Conservation (phyloP, 2,888 invertebrate genomes). For the Steinernema carpocapsae region DNA sequence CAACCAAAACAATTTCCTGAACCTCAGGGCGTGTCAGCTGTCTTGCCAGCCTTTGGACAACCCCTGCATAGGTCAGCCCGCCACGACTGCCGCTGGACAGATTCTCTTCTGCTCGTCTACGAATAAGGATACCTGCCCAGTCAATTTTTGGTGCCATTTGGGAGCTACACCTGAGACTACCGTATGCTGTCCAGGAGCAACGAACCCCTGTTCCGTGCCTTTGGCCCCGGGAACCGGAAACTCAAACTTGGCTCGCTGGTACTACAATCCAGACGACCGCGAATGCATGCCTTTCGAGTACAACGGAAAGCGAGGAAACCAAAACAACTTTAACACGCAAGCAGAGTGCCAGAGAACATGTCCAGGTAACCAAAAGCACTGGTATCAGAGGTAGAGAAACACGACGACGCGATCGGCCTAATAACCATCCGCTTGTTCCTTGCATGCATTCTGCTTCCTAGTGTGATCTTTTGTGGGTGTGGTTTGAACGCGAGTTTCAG, state of each 20-base stretch:
- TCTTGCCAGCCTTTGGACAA: conserved; percentile 68
- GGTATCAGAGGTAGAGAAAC: conserved; percentile 4
- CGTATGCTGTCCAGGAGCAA: conserved; percentile 69
- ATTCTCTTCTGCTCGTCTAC: conserved; percentile 67
- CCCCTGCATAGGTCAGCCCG: conserved; percentile 69
- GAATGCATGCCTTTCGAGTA: conserved; percentile 68
- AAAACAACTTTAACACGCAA: conserved; percentile 67
- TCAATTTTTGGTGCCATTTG: conserved; percentile 66
- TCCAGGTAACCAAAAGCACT: conserved; percentile 57
- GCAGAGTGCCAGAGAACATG: conserved; percentile 66
- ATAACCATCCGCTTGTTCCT: conserved; percentile 31
- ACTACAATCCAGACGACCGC: conserved; percentile 68
- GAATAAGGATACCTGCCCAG: conserved; percentile 59
- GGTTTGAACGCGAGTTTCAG: conserved; percentile 43
- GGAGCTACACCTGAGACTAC: conserved; percentile 66
- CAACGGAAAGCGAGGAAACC: conserved; percentile 66
- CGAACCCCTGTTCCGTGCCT: conserved; percentile 69
- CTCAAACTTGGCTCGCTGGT: conserved; percentile 53
- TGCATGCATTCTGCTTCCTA: background rate
- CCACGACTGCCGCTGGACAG: conserved; percentile 65
- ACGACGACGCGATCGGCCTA: conserved; percentile 32
- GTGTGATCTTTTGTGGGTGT: background rate
- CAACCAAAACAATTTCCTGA: conserved; percentile 68
- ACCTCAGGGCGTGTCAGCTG: conserved; percentile 58
- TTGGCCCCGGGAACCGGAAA: conserved; percentile 69